phyloP scores from a whole-genome alignment of 2,797 vertebrate genomes.

The Scolopax rusticola region DNA sequence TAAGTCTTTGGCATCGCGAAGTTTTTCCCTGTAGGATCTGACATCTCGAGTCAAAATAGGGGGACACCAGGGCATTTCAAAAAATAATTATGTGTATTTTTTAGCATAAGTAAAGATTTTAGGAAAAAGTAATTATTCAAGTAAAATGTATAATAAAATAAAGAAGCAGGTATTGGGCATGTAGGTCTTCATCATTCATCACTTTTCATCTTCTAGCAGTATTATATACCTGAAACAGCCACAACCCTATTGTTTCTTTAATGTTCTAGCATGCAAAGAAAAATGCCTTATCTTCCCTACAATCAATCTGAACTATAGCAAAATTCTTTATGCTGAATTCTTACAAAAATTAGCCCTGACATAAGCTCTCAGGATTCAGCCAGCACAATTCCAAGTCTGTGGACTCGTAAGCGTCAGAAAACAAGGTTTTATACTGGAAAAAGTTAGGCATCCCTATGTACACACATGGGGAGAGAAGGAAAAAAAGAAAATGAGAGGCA shows the following conservation, averaged over 20 bases:
- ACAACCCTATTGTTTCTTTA: neutral
- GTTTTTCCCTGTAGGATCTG: neutral
- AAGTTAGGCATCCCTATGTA: neutral
- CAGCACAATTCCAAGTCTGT: neutral
- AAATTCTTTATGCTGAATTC: neutral
- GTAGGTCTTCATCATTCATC: neutral
- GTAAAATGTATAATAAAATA: neutral
- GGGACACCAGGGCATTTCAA: accelerated
- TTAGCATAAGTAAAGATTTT: neutral
- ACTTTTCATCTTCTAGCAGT: neutral
- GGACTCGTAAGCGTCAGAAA: neutral
- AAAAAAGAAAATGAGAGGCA: neutral
- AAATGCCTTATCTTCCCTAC: neutral
- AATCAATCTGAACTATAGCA: neutral
- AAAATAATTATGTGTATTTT: neutral
- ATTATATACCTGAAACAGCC: neutral
- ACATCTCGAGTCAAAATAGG: accelerated
- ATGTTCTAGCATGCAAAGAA: neutral
- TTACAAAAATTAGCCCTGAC: neutral
- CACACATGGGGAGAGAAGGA: neutral
- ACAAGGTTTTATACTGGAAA: neutral
- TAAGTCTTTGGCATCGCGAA: neutral
- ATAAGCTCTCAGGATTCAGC: neutral
- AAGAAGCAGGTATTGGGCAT: neutral
- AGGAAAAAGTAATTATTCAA: neutral